Base-by-base conservation (phyloP, 2,797 vertebrate species). In the Cephalopachus bancanus region DNA sequence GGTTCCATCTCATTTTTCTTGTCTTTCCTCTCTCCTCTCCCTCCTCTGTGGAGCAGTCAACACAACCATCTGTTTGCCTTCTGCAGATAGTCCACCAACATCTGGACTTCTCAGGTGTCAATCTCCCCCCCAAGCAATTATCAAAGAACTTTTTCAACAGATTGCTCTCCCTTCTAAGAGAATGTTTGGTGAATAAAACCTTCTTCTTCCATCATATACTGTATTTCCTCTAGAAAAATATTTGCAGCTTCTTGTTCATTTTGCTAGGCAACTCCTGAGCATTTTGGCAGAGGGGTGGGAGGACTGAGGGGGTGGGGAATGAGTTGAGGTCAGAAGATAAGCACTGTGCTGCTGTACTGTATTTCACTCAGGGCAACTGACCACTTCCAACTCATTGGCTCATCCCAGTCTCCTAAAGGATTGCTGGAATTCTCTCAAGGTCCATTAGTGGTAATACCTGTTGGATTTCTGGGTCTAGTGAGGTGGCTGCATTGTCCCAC, bases 401-500 rank as follows among this genome's bases (percentile, higher is more conserved):
- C 57, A 44, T 69, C 28, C 37, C 28, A 51, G 4, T 76, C 60
- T 80, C 22, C 44, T 53, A 65, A 65, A 91, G 12, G 0, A 1
- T 65, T 84, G 8, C 51, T 72, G 30, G 30, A 90, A 62, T n/a
- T 91, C 22, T 93, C 53, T 55, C 60, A 88, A 94, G 65, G n/a
- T 91, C 17, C 15, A 62, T 7, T 90, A 10, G 9, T 28, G 28
- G 78, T 65, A 71, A 75, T 72, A 51, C 72, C 65, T 83, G 0
- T 79, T 81, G 60, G 67, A 88, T 96, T 89, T 88, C 72, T 59
- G 55, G 37, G 14, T 72, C 49, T 91, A 78, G 49, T 87, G 44
- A 72, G 19, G 20, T 59, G 83, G 57, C 22, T 72, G 8, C 24
- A 51, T 81, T 57, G 15, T 44, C 37, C 49, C 26, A n/a, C 15